Evolutionary conservation across 1,140 invertebrate species (phyloP).

Genomic region (Zaprionus davidi): DNA sequence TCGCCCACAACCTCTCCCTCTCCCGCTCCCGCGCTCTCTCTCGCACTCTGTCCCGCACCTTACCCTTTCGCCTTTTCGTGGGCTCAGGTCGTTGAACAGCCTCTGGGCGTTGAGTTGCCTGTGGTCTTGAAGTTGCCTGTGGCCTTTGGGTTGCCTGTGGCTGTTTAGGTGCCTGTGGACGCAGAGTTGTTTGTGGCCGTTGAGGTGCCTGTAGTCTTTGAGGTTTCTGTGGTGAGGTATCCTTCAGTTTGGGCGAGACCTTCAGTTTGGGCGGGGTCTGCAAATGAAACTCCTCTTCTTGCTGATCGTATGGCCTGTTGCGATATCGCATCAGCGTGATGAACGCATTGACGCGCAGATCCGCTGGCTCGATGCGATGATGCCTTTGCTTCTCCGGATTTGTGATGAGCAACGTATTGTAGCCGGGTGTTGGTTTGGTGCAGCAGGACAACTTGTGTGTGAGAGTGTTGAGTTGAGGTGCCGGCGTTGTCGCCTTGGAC

Average conservation of each 20-base stretch:
- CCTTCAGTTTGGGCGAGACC: background rate
- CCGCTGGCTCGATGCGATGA: slow-evolving; percentile 15
- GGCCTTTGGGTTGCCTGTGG: background rate
- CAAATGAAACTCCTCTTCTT: background rate
- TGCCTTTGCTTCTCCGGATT: background rate
- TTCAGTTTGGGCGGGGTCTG: background rate
- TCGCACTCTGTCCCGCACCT: background rate
- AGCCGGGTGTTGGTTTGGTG: slow-evolving; percentile 8
- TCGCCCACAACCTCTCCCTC: too few species aligned
- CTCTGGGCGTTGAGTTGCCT: background rate
- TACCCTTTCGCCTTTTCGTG: background rate
- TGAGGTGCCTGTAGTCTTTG: background rate
- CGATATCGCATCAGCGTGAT: slow-evolving; percentile 47
- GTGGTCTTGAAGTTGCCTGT: background rate
- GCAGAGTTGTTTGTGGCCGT: too few species aligned
- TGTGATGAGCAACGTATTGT: background rate
- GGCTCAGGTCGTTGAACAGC: background rate
- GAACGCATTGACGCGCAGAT: slow-evolving; percentile 46
- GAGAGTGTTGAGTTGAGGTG: too few species aligned
- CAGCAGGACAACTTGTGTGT: slow-evolving; percentile 46
- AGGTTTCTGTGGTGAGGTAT: background rate
- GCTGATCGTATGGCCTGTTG: background rate
- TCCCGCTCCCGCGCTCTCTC: too few species aligned
- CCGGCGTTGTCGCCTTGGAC: background rate
- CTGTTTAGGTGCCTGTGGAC: too few species aligned